Evolutionary conservation across 2,888 invertebrate species (phyloP).

Genomic region (Keiferia lycopersicella): DNA sequence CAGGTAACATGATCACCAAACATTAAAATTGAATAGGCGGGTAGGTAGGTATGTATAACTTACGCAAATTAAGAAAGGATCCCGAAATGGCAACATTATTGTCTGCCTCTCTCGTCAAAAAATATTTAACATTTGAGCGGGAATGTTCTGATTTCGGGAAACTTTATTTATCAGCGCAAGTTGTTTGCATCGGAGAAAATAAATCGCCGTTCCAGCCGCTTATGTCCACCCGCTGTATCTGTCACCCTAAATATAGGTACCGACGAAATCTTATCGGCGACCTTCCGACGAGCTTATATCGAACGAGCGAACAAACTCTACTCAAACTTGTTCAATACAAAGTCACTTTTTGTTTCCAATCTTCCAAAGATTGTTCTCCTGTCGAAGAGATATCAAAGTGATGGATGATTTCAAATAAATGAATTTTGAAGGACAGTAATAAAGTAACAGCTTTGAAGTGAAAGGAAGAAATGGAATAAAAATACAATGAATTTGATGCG

Average conservation of each 20-base stretch:
- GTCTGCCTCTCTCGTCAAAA: no score
- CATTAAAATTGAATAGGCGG: no score
- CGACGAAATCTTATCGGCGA: constrained; percentile 63
- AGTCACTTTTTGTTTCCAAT: background rate
- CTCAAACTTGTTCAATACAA: background rate
- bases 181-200: background rate
- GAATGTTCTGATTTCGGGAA: no score
- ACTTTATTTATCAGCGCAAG: no score
- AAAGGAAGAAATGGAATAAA: background rate
- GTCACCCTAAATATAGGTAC: background rate
- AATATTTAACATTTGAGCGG: no score
- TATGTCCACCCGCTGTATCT: background rate
- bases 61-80: no score
- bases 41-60: no score
- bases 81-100: no score
- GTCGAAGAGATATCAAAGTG: background rate
- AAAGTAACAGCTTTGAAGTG: background rate
- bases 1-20: no score
- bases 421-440: background rate
- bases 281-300: constrained; percentile 46
- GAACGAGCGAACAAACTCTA: background rate
- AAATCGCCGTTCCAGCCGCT: background rate
- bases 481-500: no score
- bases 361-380: constrained; percentile 1
- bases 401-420: constrained; percentile 16